These are phyloP conservation scores for Drosophila leonis DNA, from an alignment of 2,888 invertebrate genomes.

Conservation along the genomic window DNA sequence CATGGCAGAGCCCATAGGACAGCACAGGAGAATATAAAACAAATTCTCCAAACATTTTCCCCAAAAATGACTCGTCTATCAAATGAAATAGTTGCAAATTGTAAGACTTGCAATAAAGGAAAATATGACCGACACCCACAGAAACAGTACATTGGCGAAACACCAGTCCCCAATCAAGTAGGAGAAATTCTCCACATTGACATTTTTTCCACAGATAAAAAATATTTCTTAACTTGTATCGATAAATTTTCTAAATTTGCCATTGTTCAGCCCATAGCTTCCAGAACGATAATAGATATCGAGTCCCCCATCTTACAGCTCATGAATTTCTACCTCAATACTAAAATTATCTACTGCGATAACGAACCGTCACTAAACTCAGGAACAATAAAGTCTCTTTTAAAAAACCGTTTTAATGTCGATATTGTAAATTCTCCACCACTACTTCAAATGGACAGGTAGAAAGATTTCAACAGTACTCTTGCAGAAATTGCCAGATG, in stretches of 20 bases:
- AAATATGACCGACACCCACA: neutral
- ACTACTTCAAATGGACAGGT: neutral
- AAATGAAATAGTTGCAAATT: neutral
- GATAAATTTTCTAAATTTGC: neutral
- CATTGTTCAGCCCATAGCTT: neutral
- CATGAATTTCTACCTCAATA: neutral
- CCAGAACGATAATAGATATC: neutral
- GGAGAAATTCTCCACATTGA: neutral
- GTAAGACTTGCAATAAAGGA: neutral
- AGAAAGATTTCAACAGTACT: neutral
- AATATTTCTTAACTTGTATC: neutral
- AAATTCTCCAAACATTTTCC: neutral
- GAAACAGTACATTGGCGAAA: neutral
- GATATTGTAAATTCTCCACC: neutral
- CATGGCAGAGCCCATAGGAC: neutral
- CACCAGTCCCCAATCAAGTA: neutral
- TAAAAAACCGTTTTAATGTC: neutral
- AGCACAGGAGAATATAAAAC: neutral
- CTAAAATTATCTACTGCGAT: neutral
- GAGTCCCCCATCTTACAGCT: neutral
- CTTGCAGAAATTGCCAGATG: neutral
- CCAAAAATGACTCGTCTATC: neutral
- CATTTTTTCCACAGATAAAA: neutral
- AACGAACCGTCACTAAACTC: neutral
- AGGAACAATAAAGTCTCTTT: neutral